Percentiles rank a stretch among this genome's conserved stretches.
Evolutionary conservation across 2,888 invertebrate species (phyloP).

Genomic region (Drosophila sordidula): DNA sequence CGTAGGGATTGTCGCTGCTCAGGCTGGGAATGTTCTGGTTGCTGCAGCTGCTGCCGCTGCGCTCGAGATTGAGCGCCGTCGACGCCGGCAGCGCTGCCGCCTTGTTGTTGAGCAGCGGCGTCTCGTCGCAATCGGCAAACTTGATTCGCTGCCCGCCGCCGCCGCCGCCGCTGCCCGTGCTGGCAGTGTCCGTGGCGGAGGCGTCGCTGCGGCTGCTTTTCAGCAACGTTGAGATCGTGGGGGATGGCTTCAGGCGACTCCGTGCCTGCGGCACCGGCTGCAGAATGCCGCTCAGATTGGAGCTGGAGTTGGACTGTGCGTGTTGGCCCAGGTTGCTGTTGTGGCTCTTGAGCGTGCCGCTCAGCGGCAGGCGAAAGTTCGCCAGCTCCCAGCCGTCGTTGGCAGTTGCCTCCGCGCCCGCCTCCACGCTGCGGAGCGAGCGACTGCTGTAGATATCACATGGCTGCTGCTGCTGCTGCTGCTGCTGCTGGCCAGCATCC

Average conservation of each 20-base stretch:
- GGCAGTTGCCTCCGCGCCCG: conserved; percentile 15
- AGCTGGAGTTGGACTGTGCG: conserved; percentile 76
- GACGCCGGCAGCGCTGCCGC: conserved; percentile 17
- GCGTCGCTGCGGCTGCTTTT: conserved; percentile 46
- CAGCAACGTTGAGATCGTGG: conserved; percentile 77
- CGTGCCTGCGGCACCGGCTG: conserved; percentile 58
- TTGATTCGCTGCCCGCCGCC: conserved; percentile 61
- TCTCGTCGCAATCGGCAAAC: conserved; percentile 66
- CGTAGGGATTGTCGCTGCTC: conserved; percentile 61
- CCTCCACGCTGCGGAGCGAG: conserved; percentile 64
- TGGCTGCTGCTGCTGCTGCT: conserved; percentile 41
- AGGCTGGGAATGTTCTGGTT: conserved; percentile 61
- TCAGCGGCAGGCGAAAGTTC: conserved; percentile 79
- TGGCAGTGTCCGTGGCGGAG: conserved; percentile 55
- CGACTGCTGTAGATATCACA: conserved; percentile 76
- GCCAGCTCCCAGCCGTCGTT: conserved; percentile 76
- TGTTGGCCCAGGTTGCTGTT: conserved; percentile 50
- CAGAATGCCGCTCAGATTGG: conserved; percentile 77
- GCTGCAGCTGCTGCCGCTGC: conserved; percentile 53
- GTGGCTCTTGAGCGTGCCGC: conserved; percentile 78
- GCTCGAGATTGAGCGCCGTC: conserved; percentile 38
- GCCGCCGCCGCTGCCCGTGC: conserved; percentile 55
- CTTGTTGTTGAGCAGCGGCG: conserved; percentile 47
- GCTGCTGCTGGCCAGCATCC: conserved; percentile 47
- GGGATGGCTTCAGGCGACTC: conserved; percentile 70